Base-by-base conservation (phyloP, 2,797 vertebrate species). In the Setipinna tenuifilis region DNA sequence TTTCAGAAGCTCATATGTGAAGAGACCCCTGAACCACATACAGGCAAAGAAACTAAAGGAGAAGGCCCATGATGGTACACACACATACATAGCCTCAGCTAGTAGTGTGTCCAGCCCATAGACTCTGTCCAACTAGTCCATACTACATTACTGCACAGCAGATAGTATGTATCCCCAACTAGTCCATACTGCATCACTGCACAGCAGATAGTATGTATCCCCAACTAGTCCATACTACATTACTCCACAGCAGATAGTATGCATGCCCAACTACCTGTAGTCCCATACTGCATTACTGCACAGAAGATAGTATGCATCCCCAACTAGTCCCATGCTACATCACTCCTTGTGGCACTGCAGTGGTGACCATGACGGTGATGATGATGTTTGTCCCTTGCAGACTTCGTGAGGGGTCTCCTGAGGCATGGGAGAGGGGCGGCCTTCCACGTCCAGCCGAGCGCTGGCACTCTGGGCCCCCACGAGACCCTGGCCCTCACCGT, bases 101-200 rank as follows among this genome's bases (percentile, higher is more conserved):
- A 62, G 23, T 17, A 59, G 6, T 61, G 68, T 78, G 28, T 21
- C 7, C 44, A 85, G 7, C 3, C 59, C 50, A 54, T 83, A 78
- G 35, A 41, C 35, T 87, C 71, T 89, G n/a, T 85, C n/a, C n/a
- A n/a, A n/a, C 46, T 48, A 4, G 3, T 48, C 96, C 96, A 11
- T 99, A 95, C 95, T 95, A 91, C 83, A 81, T 99, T 92, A 96
- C 94, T 82, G 98, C 98, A 44, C 94, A 93, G 87, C 98, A 99
- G 90, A 93, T 94, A 85, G 98, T 99, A 95, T 87, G 96, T 90
- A 4, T 2, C 61, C n/a, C n/a, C n/a, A n/a, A 35, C 21, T 84
- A 21, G 12, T 83, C 96, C 96, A 12, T 99, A 95, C 94, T 95
- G 91, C 83, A 81, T 99, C 92, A 96, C 94, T 82, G 98, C 98